phyloP scores from a whole-genome alignment of 2,888 invertebrate genomes.

The Drosophila quinaria region DNA sequence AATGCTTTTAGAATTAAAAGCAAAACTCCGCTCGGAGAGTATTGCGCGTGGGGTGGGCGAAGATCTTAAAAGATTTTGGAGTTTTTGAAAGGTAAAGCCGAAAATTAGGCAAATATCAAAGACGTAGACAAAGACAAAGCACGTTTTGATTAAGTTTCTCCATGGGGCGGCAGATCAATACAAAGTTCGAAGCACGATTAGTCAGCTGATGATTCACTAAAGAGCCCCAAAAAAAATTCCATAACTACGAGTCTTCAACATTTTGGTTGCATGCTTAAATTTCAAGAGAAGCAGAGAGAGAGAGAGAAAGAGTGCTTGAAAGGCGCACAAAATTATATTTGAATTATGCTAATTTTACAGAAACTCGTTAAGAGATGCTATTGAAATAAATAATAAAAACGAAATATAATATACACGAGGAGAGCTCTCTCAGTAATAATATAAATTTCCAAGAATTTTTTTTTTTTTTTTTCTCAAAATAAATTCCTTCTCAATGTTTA shows the following conservation, averaged over 20 bases:
- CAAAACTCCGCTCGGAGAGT: conserved; percentile 27
- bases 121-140: conserved; percentile 30
- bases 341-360: conserved; percentile 63
- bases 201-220: conserved; percentile 28
- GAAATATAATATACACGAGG: conserved; percentile 7
- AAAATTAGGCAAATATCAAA: conserved; percentile 27
- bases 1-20: conserved; percentile 63
- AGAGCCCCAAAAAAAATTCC: conserved; percentile 10
- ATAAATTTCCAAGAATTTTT: no score
- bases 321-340: conserved; percentile 43
- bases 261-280: not conserved
- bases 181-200: conserved; percentile 13
- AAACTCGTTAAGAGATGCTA: conserved; percentile 36
- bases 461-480: not conserved
- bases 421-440: not conserved
- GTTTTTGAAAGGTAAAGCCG: conserved; percentile 18
- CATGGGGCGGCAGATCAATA: conserved; percentile 7
- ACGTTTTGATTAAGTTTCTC: conserved; percentile 37
- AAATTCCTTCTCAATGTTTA: not conserved
- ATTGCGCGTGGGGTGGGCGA: conserved; percentile 29
- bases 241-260: not conserved
- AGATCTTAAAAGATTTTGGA: conserved; percentile 3
- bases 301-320: conserved; percentile 14
- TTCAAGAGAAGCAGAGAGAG: not conserved
- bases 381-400: conserved; percentile 17